Evolutionary conservation across 2,797 vertebrate genomes (phyloP).

Genomic region (Enteromius mattozi): DNA sequence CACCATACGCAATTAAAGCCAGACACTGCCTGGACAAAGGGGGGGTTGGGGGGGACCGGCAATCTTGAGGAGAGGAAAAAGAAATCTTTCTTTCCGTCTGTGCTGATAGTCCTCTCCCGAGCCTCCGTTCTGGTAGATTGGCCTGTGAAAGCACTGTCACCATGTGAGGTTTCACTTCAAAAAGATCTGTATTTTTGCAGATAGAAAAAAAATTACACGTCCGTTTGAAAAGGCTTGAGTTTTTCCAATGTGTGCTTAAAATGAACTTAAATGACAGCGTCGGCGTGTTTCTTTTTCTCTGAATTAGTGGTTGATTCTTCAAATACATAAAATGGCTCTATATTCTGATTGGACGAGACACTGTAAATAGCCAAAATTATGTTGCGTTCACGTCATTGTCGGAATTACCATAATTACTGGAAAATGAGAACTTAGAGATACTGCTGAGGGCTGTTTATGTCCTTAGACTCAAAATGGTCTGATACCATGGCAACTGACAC

Average conservation of each 20-base stretch:
- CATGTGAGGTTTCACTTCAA: conserved; percentile 36
- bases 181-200: conserved; percentile 7
- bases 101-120: conserved; percentile 52
- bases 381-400: background rate
- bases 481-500: conserved; percentile 1
- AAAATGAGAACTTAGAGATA: background rate
- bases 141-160: conserved; percentile 55
- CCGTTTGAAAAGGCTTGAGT: background rate
- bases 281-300: background rate
- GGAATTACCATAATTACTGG: conserved; percentile 8
- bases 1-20: conserved; percentile 64
- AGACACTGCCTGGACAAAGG: conserved; percentile 58
- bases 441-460: background rate
- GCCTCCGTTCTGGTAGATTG: conserved; percentile 57
- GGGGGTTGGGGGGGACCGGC: conserved; percentile 40
- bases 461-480: background rate
- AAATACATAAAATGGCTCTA: background rate
- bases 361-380: conserved; percentile 15
- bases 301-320: conserved; percentile 15
- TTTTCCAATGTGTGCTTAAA: conserved; percentile 2
- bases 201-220: conserved; percentile 34
- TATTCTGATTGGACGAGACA: conserved; percentile 8
- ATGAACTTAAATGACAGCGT: background rate
- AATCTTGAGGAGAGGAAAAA: conserved; percentile 57
- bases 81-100: conserved; percentile 56